These are phyloP conservation scores for Gasterosteus nipponicus DNA, from an alignment of 2,113 vertebrate genomes.

Conservation along the genomic window DNA sequence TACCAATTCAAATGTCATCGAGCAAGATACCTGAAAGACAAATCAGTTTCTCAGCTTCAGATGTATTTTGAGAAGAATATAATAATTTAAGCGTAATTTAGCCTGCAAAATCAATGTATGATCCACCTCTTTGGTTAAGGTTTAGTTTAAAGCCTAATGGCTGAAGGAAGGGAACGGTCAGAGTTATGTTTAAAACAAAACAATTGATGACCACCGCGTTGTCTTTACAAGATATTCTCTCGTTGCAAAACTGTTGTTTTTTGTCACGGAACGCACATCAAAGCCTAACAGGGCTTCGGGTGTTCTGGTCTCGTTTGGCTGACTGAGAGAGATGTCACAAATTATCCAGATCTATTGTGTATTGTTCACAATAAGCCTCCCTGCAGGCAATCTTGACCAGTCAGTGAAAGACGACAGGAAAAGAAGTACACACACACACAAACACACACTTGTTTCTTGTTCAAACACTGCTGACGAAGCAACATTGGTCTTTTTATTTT, in stretches of 20 bases:
- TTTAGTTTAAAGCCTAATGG: not conserved
- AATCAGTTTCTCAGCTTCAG: not conserved
- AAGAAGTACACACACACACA: slow-evolving; percentile 18
- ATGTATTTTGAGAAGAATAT: not conserved
- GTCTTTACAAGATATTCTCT: not conserved
- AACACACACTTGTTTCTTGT: slow-evolving; percentile 27
- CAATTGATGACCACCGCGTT: not conserved
- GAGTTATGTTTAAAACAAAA: not conserved
- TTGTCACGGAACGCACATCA: not conserved
- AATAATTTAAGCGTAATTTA: not conserved
- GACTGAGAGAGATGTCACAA: slow-evolving; percentile 17
- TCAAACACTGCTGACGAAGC: slow-evolving; percentile 33
- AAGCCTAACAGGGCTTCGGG: not conserved
- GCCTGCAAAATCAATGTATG: not conserved
- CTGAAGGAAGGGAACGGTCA: not conserved
- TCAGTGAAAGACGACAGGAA: slow-evolving; percentile 30
- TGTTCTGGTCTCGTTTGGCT: slow-evolving; percentile 6
- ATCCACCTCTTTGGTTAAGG: not conserved
- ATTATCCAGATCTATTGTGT: slow-evolving; percentile 26
- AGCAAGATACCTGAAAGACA: not conserved
- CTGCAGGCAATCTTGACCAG: slow-evolving; percentile 41
- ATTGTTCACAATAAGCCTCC: slow-evolving; percentile 23
- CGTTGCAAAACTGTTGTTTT: not conserved
- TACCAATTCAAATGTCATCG: not conserved
- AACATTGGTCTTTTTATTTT: not conserved